Base-by-base conservation (phyloP, 2,113 vertebrate species). In the Passer domesticus region DNA sequence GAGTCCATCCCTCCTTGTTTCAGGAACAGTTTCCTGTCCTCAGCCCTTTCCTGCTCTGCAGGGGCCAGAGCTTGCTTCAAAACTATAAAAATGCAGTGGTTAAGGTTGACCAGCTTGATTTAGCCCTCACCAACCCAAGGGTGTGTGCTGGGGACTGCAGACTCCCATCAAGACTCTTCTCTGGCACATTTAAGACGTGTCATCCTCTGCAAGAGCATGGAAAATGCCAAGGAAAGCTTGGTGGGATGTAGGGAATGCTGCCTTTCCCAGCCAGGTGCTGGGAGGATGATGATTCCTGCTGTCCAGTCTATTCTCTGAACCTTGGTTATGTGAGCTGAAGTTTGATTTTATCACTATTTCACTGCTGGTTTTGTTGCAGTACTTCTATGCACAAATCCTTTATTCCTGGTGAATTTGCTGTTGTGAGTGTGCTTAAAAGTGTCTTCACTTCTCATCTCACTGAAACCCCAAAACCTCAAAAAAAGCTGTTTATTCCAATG, bases 161-260 rank as follows among this genome's bases (percentile, higher is more conserved):
- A 11, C 1, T 30, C 15, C n/a, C 33, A 6, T 3, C 2, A 0
- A 9, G 11, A 17, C n/a, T 52, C 30, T 60, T 9, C 50, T 22
- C 41, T 39, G 67, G 8, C 20, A 20, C 0, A 0, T 20, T 35
- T 10, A 11, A 52, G 27, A 5, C 0, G 0, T 8, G 7, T 2
- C 2, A 1, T 13, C n/a, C 37, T 64, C 37, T 47, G 19, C 9
- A 39, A 8, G 11, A 53, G 5, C 11, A 0, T 6, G 59, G 76
- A 23, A 64, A 41, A 9, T 5, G 13, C 21, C 10, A 6, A 8
- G 35, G 18, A 14, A 11, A 39, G 1, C 20, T 13, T 3, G 49
- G 6, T 24, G 25, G 28, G 24, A 6, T 18, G 24, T 2, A 17
- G 50, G 31, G 18, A 6, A 8, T 9, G 6, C 75, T 82, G 66